Evolutionary conservation across 2,113 vertebrate species (phyloP), one percentile per base, ranked within the genome.

Genomic region (Brachyhypopomus gauderio): DNA sequence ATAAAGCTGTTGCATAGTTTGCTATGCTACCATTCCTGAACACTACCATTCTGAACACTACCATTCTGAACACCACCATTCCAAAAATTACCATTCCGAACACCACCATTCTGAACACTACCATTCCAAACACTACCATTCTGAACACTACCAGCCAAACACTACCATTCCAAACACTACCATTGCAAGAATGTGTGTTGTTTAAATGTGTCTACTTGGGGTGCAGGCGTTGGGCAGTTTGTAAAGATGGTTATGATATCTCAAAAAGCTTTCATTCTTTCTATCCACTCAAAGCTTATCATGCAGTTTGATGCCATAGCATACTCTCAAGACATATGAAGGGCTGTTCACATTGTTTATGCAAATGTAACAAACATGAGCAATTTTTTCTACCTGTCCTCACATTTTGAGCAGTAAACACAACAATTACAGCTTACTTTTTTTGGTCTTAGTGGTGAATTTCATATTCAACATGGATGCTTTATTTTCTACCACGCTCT

Each of bases 1-100:
- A 82, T 82, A 72, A 81, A 75, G 73, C 14, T 76, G 73, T 70
- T 22, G 3, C 55, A 60, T 38, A 23, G 59, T 60, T 30, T 22
- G 3, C 36, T 60, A 20, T 60, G 69, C 71, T 30, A 36, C 30
- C 30, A 30, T 30, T 30, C 30, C 4, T 62, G 34, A 75, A 36
- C 70, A 48, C 63, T 75, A 70, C 58, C 22, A 27, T 63, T 45
- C 20, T 9, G 7, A 70, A 41, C 66, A 41, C 66, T 70, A 36
- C 30, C 30, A 30, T 30, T 30, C 30, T 4, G 52, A 75, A 36
- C 70, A 48, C 63, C 70, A 60, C 58, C 22, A 27, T 63, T 45
- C 20, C 20, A 8, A 70, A 41, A 34, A 41, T 60, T 30, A 36
- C 30, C 30, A 30, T 30, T 30, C 30, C 4, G 34, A 75, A 36